Evolutionary conservation across 2,888 invertebrate genomes (phyloP).

Genomic region (Cephus pulcher): DNA sequence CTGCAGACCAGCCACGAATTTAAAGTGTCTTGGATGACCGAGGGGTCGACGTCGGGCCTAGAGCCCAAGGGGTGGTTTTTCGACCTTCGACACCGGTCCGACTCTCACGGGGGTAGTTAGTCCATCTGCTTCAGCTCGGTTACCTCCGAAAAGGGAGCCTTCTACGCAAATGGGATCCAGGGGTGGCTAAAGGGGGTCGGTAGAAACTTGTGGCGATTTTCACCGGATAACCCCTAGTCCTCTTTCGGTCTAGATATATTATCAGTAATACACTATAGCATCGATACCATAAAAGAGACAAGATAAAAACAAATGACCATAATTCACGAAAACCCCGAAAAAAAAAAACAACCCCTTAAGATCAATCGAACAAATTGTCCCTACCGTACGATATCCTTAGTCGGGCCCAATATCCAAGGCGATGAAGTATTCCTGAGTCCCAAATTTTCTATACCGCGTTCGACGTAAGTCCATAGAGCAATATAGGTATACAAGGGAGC

Average conservation of each 20-base stretch:
- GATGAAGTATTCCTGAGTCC: not conserved
- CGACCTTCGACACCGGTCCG: conserved; percentile 40
- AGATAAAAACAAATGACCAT: not conserved
- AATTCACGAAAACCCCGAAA: not conserved
- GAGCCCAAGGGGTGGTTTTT: conserved; percentile 44
- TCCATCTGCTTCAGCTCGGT: conserved; percentile 55
- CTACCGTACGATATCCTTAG: not conserved
- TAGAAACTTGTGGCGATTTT: not conserved
- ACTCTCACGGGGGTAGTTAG: conserved; percentile 59
- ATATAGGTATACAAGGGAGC: not conserved
- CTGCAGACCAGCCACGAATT: conserved; percentile 29
- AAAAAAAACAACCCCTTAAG: not conserved
- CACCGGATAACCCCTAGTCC: not conserved
- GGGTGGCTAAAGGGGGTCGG: not conserved
- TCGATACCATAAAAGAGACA: not conserved
- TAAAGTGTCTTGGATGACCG: conserved; percentile 32
- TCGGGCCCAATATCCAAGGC: not conserved
- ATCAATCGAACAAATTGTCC: not conserved
- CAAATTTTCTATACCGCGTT: not conserved
- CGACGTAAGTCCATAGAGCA: not conserved
- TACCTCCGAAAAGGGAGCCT: conserved; percentile 28
- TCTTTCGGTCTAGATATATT: not conserved
- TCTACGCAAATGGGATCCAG: conserved; percentile 1
- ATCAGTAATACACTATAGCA: not conserved
- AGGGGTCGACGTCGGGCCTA: conserved; percentile 49